These are phyloP conservation scores for Corythornis vintsioides DNA, from an alignment of 2,113 vertebrate genomes.

Conservation along the genomic window DNA sequence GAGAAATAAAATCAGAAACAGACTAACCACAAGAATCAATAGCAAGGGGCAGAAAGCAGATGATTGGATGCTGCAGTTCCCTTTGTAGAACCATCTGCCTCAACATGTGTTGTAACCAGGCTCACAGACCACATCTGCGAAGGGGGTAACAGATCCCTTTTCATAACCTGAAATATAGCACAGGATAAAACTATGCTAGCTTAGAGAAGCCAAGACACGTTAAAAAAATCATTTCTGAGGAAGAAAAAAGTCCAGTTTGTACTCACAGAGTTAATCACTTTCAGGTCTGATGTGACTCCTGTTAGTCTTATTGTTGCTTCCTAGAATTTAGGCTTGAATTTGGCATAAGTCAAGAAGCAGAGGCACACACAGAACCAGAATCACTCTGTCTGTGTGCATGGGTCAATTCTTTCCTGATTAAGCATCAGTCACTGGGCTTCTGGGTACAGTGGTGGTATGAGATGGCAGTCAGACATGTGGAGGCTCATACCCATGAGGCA, in stretches of 20 bases:
- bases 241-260: background rate
- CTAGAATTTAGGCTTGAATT: constrained; percentile 50
- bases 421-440: background rate
- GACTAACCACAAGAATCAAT: constrained; percentile 63
- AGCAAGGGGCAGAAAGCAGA: constrained; percentile 29
- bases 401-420: background rate
- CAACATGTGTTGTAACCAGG: constrained; percentile 2
- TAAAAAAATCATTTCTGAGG: constrained; percentile 20
- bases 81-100: constrained; percentile 30
- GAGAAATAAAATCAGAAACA: constrained; percentile 69
- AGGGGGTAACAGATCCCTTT: background rate
- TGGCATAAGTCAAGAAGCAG: background rate
- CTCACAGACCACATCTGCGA: background rate
- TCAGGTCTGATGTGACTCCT: constrained; percentile 7
- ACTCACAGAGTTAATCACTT: background rate
- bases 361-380: constrained; percentile 14
- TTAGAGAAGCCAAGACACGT: background rate
- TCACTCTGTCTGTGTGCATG: background rate
- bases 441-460: background rate
- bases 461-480: background rate
- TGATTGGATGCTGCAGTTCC: constrained; percentile 6
- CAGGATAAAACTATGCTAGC: background rate
- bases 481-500: background rate
- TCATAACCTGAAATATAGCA: background rate
- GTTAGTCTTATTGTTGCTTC: constrained; percentile 45